Evolutionary conservation across 2,113 vertebrate species (phyloP).

Genomic region (Tapirus terrestris): DNA sequence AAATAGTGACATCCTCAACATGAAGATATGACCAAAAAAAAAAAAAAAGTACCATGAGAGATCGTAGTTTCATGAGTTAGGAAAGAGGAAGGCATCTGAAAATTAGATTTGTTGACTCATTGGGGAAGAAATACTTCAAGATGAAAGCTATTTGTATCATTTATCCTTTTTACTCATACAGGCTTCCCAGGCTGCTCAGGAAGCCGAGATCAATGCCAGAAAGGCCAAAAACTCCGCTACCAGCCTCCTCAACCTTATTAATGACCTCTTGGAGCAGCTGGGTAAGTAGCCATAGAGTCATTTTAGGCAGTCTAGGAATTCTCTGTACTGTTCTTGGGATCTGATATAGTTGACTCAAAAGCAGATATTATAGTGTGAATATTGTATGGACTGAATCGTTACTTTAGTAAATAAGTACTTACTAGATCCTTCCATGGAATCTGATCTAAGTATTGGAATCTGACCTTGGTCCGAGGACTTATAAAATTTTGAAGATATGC

Average conservation of each 20-base stretch:
- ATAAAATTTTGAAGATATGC: not conserved
- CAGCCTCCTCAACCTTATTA: conserved; percentile 91
- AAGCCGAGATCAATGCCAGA: conserved; percentile 95
- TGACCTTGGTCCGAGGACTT: not conserved
- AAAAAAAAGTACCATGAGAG: not conserved
- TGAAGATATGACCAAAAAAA: not conserved
- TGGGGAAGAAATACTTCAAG: not conserved
- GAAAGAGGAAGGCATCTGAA: not conserved
- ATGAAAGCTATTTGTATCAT: not conserved
- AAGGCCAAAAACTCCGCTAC: conserved; percentile 96
- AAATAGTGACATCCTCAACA: not conserved
- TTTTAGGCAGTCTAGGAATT: not conserved
- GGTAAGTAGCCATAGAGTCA: conserved; percentile 83
- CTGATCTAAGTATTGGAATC: not conserved
- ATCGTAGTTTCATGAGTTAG: not conserved
- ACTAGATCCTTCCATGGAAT: not conserved
- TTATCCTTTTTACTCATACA: conserved; percentile 64
- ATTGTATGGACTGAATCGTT: not conserved
- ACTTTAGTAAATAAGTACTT: not conserved
- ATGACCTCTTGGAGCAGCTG: conserved; percentile 91
- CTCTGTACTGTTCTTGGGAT: not conserved
- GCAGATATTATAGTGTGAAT: not conserved
- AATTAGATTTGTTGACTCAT: not conserved
- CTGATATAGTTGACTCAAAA: not conserved
- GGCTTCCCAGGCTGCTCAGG: conserved; percentile 94